These are phyloP conservation scores for Saxidomus purpurata DNA, from an alignment of 1,140 invertebrate species.

Conservation along the genomic window DNA sequence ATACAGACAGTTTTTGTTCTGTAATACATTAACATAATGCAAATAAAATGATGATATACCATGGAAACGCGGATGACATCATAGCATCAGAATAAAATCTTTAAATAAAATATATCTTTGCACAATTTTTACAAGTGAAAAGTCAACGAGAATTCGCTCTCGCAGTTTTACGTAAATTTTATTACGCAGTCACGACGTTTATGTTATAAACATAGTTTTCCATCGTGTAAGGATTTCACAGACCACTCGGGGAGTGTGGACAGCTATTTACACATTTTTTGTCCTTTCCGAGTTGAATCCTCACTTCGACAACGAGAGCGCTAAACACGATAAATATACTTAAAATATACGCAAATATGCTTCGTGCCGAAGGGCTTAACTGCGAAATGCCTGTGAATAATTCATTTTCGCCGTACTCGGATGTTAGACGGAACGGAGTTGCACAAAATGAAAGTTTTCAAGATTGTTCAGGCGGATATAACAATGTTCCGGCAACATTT, in stretches of 20 bases:
- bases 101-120: not conserved
- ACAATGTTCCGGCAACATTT: not conserved
- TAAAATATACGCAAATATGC: slow-evolving; percentile 49
- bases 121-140: not conserved
- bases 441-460: not conserved
- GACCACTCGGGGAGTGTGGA: slow-evolving; percentile 35
- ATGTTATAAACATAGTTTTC: slow-evolving; percentile 56
- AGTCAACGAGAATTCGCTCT: not conserved
- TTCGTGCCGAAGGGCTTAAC: slow-evolving; percentile 54
- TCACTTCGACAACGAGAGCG: slow-evolving; percentile 44
- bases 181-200: not conserved
- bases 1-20: not conserved
- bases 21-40: slow-evolving; percentile 4
- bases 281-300: slow-evolving; percentile 23
- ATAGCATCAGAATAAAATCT: not conserved
- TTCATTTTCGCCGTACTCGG: slow-evolving; percentile 58
- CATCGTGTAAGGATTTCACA: slow-evolving; percentile 44
- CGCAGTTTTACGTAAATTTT: not conserved
- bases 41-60: not conserved
- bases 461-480: slow-evolving; percentile 22
- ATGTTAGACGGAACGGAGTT: not conserved
- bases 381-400: slow-evolving; percentile 66
- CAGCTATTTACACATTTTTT: slow-evolving; percentile 64
- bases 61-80: not conserved
- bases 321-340: slow-evolving; percentile 49